A percentile compares a stretch with the other conserved stretches of the same genome.
Conservation (phyloP, 2,797 vertebrate genomes). For the Echiichthys vipera region DNA sequence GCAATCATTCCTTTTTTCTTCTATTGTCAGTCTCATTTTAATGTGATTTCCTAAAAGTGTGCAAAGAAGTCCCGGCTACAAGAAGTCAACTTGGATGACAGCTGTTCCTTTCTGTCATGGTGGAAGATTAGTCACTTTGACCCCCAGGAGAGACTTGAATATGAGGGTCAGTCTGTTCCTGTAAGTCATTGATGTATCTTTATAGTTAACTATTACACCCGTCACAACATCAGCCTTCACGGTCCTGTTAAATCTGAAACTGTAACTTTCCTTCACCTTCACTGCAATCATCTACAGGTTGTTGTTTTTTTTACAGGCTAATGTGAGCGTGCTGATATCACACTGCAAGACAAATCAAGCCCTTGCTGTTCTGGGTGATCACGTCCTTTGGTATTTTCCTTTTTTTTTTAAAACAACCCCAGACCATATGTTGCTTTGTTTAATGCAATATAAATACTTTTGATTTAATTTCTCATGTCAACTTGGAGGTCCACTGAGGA, state of each 20-base stretch:
- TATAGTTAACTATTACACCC: constrained; percentile 14
- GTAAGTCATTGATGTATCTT: constrained; percentile 79
- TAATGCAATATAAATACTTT: neutral
- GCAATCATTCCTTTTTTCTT: neutral
- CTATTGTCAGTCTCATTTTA: neutral
- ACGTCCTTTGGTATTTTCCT: constrained; percentile 84
- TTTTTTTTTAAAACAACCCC: constrained; percentile 16
- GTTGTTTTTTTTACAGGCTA: constrained; percentile 81
- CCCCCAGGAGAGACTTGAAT: constrained; percentile 90
- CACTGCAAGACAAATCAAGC: constrained; percentile 92
- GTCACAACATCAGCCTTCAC: neutral
- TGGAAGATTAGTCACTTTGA: constrained; percentile 89
- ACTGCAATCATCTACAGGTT: neutral
- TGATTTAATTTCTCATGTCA: neutral
- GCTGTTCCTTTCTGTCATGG: constrained; percentile 82
- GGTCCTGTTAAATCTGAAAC: neutral
- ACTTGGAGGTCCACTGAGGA: neutral
- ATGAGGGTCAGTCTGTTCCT: constrained; percentile 88
- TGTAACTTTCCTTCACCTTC: neutral
- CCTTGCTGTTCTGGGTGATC: constrained; percentile 86
- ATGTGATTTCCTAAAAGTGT: constrained; percentile 58
- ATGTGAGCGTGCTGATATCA: constrained; percentile 85
- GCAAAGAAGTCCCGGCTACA: constrained; percentile 89
- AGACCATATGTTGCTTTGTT: neutral
- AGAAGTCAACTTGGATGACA: constrained; percentile 86